Conservation (phyloP, 1,140 invertebrate genomes). For the Euwallacea fornicatus region DNA sequence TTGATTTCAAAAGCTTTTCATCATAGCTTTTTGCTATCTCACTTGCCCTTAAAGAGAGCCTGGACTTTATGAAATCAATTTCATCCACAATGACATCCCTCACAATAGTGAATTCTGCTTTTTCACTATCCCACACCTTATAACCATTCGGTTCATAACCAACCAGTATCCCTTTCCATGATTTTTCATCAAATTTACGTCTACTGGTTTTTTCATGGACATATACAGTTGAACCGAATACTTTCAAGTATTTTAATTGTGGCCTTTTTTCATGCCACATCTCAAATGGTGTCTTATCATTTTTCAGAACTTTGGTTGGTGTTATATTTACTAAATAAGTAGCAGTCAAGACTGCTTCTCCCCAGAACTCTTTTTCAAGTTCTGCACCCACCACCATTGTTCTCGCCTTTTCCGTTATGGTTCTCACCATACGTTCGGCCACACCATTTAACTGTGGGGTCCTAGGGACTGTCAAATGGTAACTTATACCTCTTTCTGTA, state of each 20-base stretch:
- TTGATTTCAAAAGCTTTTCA: too few species aligned
- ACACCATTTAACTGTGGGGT: conserved; percentile 59
- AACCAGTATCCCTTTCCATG: conserved; percentile 51
- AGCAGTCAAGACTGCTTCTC: conserved; percentile 51
- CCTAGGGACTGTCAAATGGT: conserved; percentile 55
- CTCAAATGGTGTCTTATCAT: conserved; percentile 54
- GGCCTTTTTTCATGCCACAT: conserved; percentile 56
- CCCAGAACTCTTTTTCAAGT: conserved; percentile 50
- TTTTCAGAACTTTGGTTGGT: conserved; percentile 51
- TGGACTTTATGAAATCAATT: conserved; percentile 47
- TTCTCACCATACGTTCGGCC: conserved; percentile 55
- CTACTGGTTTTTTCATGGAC: conserved; percentile 53
- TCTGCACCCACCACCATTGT: conserved; percentile 50
- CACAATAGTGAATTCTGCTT: conserved; percentile 48
- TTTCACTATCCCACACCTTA: conserved; percentile 51
- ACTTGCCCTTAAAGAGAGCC: conserved; percentile 17
- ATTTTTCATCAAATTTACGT: conserved; percentile 53
- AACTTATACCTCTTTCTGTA: conserved; percentile 54
- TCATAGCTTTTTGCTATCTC: too few species aligned
- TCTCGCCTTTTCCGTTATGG: conserved; percentile 54
- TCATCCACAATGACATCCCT: conserved; percentile 55
- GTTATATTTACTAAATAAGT: conserved; percentile 55
- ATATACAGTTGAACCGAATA: conserved; percentile 56
- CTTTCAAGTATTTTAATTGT: conserved; percentile 54
- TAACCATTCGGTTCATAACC: conserved; percentile 55